A percentile compares a stretch with the other conserved stretches of the same genome.
phyloP scores from a whole-genome alignment of 2,888 invertebrate genomes.

The Lymantria dispar region DNA sequence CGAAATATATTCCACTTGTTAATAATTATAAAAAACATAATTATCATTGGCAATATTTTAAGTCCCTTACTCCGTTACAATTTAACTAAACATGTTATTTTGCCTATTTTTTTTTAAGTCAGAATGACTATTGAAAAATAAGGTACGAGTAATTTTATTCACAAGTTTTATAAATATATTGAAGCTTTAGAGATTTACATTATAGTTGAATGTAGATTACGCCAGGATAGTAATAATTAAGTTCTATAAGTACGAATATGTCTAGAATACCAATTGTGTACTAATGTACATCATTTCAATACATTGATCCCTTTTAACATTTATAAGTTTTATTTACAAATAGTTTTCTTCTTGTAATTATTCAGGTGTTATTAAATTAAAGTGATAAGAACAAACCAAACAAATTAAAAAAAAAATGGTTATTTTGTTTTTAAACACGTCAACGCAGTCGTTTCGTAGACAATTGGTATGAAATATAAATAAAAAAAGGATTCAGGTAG shows the following conservation, averaged over 20 bases:
- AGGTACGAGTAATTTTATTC: constrained; percentile 45
- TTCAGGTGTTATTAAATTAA: constrained; percentile 61
- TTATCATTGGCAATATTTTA: constrained; percentile 67
- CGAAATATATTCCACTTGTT: constrained; percentile 70
- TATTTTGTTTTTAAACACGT: constrained; percentile 21
- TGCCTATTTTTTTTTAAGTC: constrained; percentile 51
- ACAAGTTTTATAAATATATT: constrained; percentile 47
- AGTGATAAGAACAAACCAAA: constrained; percentile 38
- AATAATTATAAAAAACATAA: constrained; percentile 65
- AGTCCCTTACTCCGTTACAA: constrained; percentile 75
- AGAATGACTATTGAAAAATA: constrained; percentile 37
- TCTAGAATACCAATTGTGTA: constrained; percentile 80
- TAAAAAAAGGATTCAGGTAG: constrained; percentile 45
- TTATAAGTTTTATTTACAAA: constrained; percentile 79
- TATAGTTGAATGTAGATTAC: constrained; percentile 56
- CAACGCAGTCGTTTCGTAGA: constrained; percentile 46
- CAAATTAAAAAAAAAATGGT: constrained; percentile 28
- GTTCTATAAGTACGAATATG: constrained; percentile 74
- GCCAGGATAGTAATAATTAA: constrained; percentile 63
- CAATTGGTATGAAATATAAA: constrained; percentile 59
- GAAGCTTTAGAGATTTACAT: constrained; percentile 59
- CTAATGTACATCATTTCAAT: constrained; percentile 75
- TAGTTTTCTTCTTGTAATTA: constrained; percentile 42
- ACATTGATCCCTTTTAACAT: constrained; percentile 81
- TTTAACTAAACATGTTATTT: constrained; percentile 63